Evolutionary conservation across 64 coral and sea anemone genomes (phyloP).

Genomic region (Porites australiensis): DNA sequence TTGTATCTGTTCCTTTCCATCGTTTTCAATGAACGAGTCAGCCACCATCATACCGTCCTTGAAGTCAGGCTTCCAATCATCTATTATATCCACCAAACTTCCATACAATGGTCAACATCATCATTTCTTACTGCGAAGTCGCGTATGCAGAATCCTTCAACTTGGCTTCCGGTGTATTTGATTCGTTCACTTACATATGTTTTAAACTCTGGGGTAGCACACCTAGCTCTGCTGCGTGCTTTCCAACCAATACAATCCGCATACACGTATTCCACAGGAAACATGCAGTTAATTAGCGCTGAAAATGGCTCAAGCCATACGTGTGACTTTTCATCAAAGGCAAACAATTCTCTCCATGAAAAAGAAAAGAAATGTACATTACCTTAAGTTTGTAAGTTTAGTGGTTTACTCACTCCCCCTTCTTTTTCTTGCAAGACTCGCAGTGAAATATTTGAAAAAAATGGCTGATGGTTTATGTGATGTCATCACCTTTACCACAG

Average conservation of each 20-base stretch:
- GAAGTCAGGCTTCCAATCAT: slow-evolving; percentile 54
- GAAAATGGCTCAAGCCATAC: slow-evolving; percentile 83
- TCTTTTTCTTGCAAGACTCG: too few relatives aligned
- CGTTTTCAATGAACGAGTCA: slow-evolving; percentile 30
- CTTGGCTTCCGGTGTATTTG: slow-evolving; percentile 53
- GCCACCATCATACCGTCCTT: slow-evolving; percentile 18
- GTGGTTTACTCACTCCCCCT: too few relatives aligned
- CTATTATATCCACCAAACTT: neutral
- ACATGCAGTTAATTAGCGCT: slow-evolving; percentile 72
- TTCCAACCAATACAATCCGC: slow-evolving; percentile 77
- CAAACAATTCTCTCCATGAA: neutral
- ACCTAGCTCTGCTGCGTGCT: neutral
- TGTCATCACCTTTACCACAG: too few relatives aligned
- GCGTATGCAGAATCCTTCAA: slow-evolving; percentile 66
- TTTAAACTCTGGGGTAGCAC: neutral
- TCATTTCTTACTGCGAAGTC: slow-evolving; percentile 26
- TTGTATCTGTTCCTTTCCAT: slow-evolving; percentile 9
- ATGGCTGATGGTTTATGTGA: too few relatives aligned
- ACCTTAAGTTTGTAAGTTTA: too few relatives aligned
- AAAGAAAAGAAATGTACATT: too few relatives aligned
- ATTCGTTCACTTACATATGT: neutral
- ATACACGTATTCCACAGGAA: slow-evolving; percentile 86
- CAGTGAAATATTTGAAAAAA: too few relatives aligned
- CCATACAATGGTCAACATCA: neutral
- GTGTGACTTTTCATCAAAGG: slow-evolving; percentile 70